These are phyloP conservation scores for Lepisosteus osseus DNA, from an alignment of 2,113 vertebrate species.

Conservation along the genomic window DNA sequence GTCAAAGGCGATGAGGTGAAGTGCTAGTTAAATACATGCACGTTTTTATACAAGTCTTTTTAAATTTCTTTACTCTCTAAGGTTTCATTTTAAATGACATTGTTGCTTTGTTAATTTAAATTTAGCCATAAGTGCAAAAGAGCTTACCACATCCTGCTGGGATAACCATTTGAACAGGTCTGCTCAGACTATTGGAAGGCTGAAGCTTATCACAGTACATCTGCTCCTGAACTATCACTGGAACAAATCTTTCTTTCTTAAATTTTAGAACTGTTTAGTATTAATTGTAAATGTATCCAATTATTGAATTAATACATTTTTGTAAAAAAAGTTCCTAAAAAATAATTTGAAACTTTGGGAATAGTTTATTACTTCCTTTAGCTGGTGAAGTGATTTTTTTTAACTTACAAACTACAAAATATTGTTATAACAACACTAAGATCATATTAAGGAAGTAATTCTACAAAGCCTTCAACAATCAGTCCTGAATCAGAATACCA, in stretches of 20 bases:
- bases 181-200: neutral
- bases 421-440: neutral
- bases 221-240: neutral
- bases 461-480: neutral
- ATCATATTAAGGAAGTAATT: neutral
- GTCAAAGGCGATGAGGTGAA: no score
- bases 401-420: neutral
- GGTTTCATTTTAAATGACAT: no score
- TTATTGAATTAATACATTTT: neutral
- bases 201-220: neutral
- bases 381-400: neutral
- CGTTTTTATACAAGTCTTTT: no score
- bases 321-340: neutral
- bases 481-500: no score
- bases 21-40: no score
- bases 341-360: neutral
- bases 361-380: neutral
- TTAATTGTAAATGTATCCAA: neutral
- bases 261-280: neutral
- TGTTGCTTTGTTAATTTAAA: constrained; percentile 12
- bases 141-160: constrained; percentile 4
- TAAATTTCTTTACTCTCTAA: no score
- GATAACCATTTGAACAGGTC: neutral
- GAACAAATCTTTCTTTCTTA: neutral
- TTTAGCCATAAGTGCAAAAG: constrained; percentile 35